Evolutionary conservation across 2,888 invertebrate species (phyloP), one percentile per base, ranked within the genome.

Genomic region (Apodemia zela): DNA sequence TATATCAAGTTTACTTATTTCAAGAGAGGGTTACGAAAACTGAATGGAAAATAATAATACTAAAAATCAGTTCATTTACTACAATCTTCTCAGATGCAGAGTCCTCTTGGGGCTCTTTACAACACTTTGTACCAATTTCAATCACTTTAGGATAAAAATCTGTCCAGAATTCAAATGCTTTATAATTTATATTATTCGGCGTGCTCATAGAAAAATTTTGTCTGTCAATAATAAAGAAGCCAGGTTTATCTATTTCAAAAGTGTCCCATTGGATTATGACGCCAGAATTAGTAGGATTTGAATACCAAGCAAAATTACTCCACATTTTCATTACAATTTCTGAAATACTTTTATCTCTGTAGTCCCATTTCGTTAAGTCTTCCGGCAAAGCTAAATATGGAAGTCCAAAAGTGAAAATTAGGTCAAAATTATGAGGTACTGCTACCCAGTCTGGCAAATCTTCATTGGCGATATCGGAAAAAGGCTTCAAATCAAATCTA

Each of bases 111-210:
- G 82, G 82, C 66, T 92, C 92, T 77, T 96, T 95, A 75, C 97
- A 97, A 77, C 97, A 97, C 74, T 94, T 94, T 4, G 94, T 94
- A 0, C 96, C 94, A 67, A 95, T 94, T 73, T 94, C 93, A 13
- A 96, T 85, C 51, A 97, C 94, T 82, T 93, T 95, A 0, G 97
- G 97, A 78, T 96, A 97, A 79, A 96, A 96, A 67, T 95, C 94
- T 72, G 96, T 96, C 97, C 97, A 97, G 84, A 97, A 97, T 68
- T 95, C 94, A 68, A 96, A 93, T 25, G 95, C 94, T 75, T 95
- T 95, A 75, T 96, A 96, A 82, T 96, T 95, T 38, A 96, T 91
- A 38, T 90, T 93, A 3, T 88, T 89, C 0, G 93, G 81, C 71
- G 94, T 94, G 72, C 95, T 95, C 94, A 96, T 96, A 67, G 95